Base-by-base conservation (phyloP, 2,797 vertebrate genomes). In the Catamblyrhynchus diadema region DNA sequence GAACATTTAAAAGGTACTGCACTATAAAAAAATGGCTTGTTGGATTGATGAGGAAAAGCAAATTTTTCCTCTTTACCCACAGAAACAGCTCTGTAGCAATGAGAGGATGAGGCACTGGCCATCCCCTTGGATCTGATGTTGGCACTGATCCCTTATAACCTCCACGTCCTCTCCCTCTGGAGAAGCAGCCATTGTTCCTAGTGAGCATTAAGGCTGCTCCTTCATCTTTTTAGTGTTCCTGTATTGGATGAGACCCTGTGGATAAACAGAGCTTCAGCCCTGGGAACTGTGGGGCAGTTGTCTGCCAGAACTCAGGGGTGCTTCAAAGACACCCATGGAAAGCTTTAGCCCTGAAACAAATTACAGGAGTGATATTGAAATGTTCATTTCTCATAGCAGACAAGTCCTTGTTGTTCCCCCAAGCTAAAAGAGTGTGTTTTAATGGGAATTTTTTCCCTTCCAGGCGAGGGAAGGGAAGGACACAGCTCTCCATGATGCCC, bases 391-490 rank as follows among this genome's bases (percentile, higher is more conserved):
- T 67, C 17, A 0, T 6, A 6, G 53, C 2, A 42, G 51, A 37
- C 44, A 60, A 73, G 32, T 9, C 28, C 23, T 67, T 28, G 8
- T 15, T 93, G 47, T 81, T 74, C 44, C 72, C 23, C 33, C 21
- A 24, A 41, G 62, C 30, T 57, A 4, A 17, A 48, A 6, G 22
- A 11, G 20, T 10, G 6, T n/a, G 47, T 70, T 64, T 14, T 5
- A 41, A 24, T 3, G 17, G 39, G 65, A 72, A 15, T 78, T 32
- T 90, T 54, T 86, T 51, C n/a, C 80, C 60, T 96, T 97, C 3
- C 93, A 99, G 99, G 95, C 98, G 99, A 69, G 99, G 99, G 27
- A 99, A 98, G 97, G 99, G 99, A 22, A 98, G 99, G 92, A 99
- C 99, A 1, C 99, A 99, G 97, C 98, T 99, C 13, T 98, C 99